phyloP scores from a whole-genome alignment of 2,797 vertebrate genomes.

The Cynopterus sphinx region DNA sequence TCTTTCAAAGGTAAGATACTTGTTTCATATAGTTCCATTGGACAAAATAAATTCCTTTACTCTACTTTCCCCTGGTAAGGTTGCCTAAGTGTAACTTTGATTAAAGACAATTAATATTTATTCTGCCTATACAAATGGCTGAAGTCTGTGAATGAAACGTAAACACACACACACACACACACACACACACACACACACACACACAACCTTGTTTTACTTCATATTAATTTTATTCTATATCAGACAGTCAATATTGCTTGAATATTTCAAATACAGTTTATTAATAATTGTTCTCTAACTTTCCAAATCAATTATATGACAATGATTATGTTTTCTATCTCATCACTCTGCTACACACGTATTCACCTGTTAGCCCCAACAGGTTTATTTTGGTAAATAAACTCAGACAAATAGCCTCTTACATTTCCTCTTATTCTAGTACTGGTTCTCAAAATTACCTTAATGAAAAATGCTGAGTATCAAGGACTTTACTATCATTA shows the following conservation, averaged over 20 bases:
- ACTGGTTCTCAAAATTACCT: background rate
- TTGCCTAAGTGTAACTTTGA: background rate
- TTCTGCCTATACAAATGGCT: background rate
- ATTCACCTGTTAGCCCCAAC: rapidly evolving
- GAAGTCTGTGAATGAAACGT: no score
- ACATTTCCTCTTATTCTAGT: background rate
- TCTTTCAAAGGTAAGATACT: background rate
- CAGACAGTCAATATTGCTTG: background rate
- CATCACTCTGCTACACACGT: background rate
- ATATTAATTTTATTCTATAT: background rate
- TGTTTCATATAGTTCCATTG: background rate
- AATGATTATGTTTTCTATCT: background rate
- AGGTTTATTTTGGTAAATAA: background rate
- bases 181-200: no score
- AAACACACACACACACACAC: no score
- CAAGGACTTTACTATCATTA: background rate
- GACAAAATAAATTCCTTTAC: background rate
- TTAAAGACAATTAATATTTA: background rate
- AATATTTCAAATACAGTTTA: background rate
- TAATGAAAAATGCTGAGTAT: background rate
- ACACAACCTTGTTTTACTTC: background rate
- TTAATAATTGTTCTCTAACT: background rate
- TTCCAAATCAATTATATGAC: background rate
- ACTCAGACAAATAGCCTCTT: background rate
- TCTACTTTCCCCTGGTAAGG: background rate